Percentiles rank a stretch among this genome's conserved stretches.
These are phyloP conservation scores for Macrocentrus cingulum DNA, from an alignment of 1,140 invertebrate species.

Conservation along the genomic window DNA sequence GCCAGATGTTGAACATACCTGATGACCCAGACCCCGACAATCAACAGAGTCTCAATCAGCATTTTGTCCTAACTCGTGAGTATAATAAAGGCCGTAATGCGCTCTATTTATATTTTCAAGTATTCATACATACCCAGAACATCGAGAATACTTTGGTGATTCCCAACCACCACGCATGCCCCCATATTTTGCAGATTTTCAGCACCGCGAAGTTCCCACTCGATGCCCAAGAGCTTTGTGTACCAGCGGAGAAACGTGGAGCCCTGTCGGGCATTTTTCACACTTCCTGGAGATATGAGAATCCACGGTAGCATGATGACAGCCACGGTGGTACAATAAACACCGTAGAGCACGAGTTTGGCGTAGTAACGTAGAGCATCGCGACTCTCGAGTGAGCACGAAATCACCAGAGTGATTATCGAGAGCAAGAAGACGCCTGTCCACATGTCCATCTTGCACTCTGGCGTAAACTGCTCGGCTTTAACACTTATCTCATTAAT, in stretches of 20 bases:
- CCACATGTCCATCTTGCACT: background rate
- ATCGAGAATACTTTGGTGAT: conserved; percentile 62
- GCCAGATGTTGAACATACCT: conserved; percentile 64
- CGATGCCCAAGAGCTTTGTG: conserved; percentile 51
- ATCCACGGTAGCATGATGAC: conserved; percentile 41
- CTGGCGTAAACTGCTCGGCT: too few species aligned
- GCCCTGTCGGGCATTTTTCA: conserved; percentile 34
- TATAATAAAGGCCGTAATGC: too few species aligned
- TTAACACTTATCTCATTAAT: too few species aligned
- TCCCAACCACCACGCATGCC: conserved; percentile 55
- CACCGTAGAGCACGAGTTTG: conserved; percentile 42
- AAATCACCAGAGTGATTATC: conserved; percentile 3
- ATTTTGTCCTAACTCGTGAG: too few species aligned
- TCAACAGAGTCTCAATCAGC: too few species aligned
- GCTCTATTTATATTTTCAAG: background rate
- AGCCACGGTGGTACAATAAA: conserved; percentile 33
- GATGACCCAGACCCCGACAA: too few species aligned
- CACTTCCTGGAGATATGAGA: conserved; percentile 39
- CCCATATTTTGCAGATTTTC: conserved; percentile 48
- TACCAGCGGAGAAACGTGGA: conserved; percentile 31
- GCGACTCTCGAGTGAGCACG: conserved; percentile 24
- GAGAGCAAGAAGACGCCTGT: background rate
- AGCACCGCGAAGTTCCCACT: conserved; percentile 54
- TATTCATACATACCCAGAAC: conserved; percentile 52
- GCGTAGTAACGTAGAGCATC: conserved; percentile 39